Percentiles rank a stretch among this genome's conserved stretches.
Evolutionary conservation across 2,113 vertebrate species (phyloP).

Genomic region (Xiphorhynchus elegans): DNA sequence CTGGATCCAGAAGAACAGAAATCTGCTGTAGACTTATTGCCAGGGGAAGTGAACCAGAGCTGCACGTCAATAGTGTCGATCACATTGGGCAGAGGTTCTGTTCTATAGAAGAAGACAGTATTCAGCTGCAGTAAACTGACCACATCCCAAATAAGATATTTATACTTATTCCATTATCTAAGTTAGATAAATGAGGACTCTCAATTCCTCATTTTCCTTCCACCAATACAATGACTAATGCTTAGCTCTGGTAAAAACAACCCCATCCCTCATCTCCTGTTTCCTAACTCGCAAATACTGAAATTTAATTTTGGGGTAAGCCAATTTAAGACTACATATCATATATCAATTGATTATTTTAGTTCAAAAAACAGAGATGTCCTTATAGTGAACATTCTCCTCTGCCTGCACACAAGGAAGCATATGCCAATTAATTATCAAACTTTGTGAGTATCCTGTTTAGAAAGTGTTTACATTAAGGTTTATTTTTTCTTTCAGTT

Average conservation of each 20-base stretch:
- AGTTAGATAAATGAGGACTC: neutral
- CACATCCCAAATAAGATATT: neutral
- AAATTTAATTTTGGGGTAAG: slow-evolving; percentile 1
- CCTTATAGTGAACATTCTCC: neutral
- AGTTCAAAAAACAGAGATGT: neutral
- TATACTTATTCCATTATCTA: neutral
- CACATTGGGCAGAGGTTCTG: neutral
- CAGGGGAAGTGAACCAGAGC: neutral
- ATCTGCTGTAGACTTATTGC: neutral
- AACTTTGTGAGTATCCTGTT: neutral
- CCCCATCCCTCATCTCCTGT: neutral
- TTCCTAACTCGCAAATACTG: neutral
- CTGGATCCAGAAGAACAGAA: neutral
- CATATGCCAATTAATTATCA: neutral
- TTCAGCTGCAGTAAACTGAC: neutral
- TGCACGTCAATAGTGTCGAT: neutral
- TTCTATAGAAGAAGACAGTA: neutral
- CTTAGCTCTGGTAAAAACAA: neutral
- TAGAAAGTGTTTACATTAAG: neutral
- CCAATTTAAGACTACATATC: neutral
- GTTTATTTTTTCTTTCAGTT: neutral
- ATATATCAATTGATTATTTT: neutral
- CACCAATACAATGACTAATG: neutral
- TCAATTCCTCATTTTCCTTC: neutral
- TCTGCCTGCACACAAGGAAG: neutral